Evolutionary conservation across 2,797 vertebrate species (phyloP).

Genomic region (Mycteria americana): DNA sequence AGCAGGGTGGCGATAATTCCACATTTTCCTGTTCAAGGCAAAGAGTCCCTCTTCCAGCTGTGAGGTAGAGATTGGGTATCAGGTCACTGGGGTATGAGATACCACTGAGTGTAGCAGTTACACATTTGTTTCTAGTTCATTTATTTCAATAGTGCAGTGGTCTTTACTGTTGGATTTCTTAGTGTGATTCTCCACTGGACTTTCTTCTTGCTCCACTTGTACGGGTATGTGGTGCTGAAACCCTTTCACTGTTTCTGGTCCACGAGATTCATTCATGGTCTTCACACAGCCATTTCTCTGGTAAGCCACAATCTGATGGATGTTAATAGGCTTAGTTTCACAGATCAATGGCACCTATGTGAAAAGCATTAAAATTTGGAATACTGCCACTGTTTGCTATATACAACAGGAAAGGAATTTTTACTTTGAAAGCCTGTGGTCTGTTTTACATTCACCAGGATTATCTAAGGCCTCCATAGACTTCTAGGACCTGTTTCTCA

Average conservation of each 20-base stretch:
- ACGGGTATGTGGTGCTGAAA: slow-evolving; percentile 87
- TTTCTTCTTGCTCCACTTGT: slow-evolving; percentile 87
- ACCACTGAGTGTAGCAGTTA: slow-evolving; percentile 65
- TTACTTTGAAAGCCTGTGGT: not conserved
- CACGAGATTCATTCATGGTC: slow-evolving; percentile 71
- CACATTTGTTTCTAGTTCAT: slow-evolving; percentile 94
- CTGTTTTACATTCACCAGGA: not conserved
- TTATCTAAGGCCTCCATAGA: not conserved
- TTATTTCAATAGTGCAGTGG: slow-evolving; percentile 94
- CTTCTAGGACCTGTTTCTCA: not conserved
- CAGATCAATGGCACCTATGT: slow-evolving; percentile 82
- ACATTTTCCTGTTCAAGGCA: slow-evolving; percentile 29
- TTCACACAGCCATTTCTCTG: slow-evolving; percentile 94
- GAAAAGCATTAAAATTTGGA: slow-evolving; percentile 55
- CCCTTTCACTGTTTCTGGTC: slow-evolving; percentile 78
- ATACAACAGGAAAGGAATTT: not conserved
- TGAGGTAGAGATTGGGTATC: slow-evolving; percentile 43
- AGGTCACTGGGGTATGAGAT: slow-evolving; percentile 38
- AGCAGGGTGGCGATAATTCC: not conserved
- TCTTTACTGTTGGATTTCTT: slow-evolving; percentile 84
- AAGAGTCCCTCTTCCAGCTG: slow-evolving; percentile 32
- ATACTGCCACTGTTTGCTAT: slow-evolving; percentile 3
- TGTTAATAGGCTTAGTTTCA: slow-evolving; percentile 91
- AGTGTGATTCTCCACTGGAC: slow-evolving; percentile 77
- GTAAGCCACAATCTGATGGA: slow-evolving; percentile 91